Evolutionary conservation across 2,113 vertebrate species (phyloP), one percentile per base, ranked within the genome.

Genomic region (Eidolon helvum): DNA sequence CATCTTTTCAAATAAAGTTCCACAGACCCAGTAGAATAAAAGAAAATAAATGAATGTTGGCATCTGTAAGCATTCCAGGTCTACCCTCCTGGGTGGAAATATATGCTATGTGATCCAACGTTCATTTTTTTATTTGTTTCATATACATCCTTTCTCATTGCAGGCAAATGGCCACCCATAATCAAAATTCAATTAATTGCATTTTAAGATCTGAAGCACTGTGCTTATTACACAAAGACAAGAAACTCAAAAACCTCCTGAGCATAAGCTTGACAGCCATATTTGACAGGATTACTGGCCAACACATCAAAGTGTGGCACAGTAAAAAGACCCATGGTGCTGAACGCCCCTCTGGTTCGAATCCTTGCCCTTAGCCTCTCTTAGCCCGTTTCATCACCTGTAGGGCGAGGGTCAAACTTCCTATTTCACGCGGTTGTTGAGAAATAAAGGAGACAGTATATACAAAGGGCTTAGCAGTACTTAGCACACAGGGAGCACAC

Each of bases 161-260:
- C 40, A 80, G 40, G 57, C 38, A 97, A 94, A 89, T 35, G 59
- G 53, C 12, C 21, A 68, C 43, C n/a, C 57, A 90, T 40, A 71
- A 55, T 48, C 82, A 88, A 59, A 94, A 92, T 79, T 75, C 43
- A 61, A 65, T 22, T 55, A 84, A 61, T 40, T 63, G 59, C 35
- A 63, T 83, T 88, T 97, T 57, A 88, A 80, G 74, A 93, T 87
- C 8, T n/a, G 38, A 93, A 78, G 77, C 38, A 74, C 33, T 84
- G 38, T 65, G 30, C 24, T 93, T 82, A 71, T 71, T 30, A 48
- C 38, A 96, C 9, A 40, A 93, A 90, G 83, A 38, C n/a, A 96
- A 96, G 48, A 43, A 75, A 80, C 18, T 61, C 10, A 45, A 68
- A 94, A 63, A 38, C 26, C n/a, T 68, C 57, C 10, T 63, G 43